Base-by-base conservation (phyloP, 2,888 invertebrate genomes). In the Philopedon plagiatum region DNA sequence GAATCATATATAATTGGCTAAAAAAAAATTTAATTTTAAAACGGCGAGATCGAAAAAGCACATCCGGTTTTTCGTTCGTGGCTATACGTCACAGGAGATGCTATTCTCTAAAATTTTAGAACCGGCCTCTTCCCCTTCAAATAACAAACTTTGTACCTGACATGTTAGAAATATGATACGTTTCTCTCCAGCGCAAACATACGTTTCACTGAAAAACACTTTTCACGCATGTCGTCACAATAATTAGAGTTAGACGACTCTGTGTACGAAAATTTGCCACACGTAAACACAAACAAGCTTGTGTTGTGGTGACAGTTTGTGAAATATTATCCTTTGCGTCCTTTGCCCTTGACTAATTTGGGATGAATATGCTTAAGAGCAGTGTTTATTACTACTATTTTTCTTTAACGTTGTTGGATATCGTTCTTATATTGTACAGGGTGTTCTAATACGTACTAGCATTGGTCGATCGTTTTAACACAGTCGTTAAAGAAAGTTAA, bases 191-290 rank as follows among this genome's bases (percentile, higher is more conserved):
- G 62, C 46, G 39, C 26, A 26, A 46, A 49, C 46, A 26, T 62
- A 62, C 49, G 64, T 67, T 71, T 67, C 69, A 71, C 46, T 63
- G 68, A 73, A 69, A 75, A 75, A 76, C 72, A 76, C 68, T 71
- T 71, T 76, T 76, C 77, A 77, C 73, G 71, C 75, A 76, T 70
- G 75, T 76, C 75, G 72, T 77, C 72, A 75, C 75, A 71, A 76
- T 75, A 74, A 77, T 74, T 74, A 76, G 71, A 67, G 56, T 54
- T 65, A 58, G 67, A 71, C 73, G 70, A 74, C 72, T 58, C 67
- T 65, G 70, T 70, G 62, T 61, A 64, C 65, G 44, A 68, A 62
- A 64, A 74, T 60, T 70, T 65, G 57, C 49, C 32, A 41, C 70
- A 65, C 71, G 71, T 71, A 73, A 62, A 51, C 41, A 39, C 39